A percentile compares a stretch with the other conserved stretches of the same genome.
Conservation (phyloP, 2,113 vertebrate genomes). For the Meleagris gallopavo region DNA sequence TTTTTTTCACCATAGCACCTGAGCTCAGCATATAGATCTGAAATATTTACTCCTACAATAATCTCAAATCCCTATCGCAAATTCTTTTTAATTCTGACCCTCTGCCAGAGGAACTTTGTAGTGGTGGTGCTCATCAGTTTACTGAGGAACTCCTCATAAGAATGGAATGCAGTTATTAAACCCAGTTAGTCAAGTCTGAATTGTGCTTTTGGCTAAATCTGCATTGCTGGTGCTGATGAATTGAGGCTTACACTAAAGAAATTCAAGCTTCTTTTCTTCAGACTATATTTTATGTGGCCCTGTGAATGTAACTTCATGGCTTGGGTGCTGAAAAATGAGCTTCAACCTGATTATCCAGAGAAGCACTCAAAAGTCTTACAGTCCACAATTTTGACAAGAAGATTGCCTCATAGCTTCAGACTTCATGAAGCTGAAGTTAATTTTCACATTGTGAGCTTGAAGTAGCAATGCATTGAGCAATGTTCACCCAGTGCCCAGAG, state of each 20-base stretch:
- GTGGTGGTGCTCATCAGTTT: not conserved
- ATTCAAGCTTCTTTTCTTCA: not conserved
- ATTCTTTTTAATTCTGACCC: not conserved
- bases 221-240: not conserved
- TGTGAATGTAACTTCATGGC: not conserved
- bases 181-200: not conserved
- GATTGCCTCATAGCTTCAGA: not conserved
- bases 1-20: not conserved
- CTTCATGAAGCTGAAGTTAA: not conserved
- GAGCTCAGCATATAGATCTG: not conserved
- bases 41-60: not conserved
- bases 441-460: not conserved
- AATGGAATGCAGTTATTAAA: not conserved
- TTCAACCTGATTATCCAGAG: not conserved
- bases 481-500: accelerated
- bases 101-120: not conserved
- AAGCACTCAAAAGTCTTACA: not conserved
- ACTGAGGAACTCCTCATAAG: not conserved
- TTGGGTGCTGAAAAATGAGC: not conserved
- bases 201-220: not conserved
- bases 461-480: not conserved
- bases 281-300: not conserved
- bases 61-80: not conserved
- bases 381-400: not conserved
- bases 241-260: not conserved